These are phyloP conservation scores for Drosophila fuyamai DNA, from an alignment of 1,140 invertebrate species.

Conservation along the genomic window DNA sequence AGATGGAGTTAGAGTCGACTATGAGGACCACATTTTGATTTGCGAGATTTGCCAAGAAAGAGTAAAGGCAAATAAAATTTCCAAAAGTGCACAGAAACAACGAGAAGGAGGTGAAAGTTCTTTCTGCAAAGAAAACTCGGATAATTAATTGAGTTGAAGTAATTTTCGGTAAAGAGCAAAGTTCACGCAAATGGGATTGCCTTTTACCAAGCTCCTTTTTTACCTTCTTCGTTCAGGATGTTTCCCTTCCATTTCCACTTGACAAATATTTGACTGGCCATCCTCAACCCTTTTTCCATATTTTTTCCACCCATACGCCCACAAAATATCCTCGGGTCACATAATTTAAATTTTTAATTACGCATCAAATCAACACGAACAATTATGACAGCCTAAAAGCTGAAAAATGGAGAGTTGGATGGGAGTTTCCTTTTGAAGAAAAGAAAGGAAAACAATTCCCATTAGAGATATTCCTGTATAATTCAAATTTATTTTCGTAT, in stretches of 20 bases:
- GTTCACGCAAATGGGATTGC: constrained; percentile 45
- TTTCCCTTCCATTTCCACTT: constrained; percentile 36
- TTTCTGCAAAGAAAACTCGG: constrained; percentile 22
- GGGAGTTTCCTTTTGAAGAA: not conserved
- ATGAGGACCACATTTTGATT: constrained; percentile 37
- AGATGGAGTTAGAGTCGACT: not conserved
- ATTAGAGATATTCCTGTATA: not conserved
- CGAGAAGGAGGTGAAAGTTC: not conserved
- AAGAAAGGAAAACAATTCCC: constrained; percentile 1
- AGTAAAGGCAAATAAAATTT: constrained; percentile 60
- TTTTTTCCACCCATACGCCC: constrained; percentile 31
- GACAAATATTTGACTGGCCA: constrained; percentile 65
- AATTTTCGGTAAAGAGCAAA: constrained; percentile 50
- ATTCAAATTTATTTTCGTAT: too few relatives aligned
- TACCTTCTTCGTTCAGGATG: constrained; percentile 20
- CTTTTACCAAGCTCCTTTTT: constrained; percentile 35
- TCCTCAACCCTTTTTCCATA: not conserved
- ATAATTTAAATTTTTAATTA: constrained; percentile 82
- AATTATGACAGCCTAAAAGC: constrained; percentile 63
- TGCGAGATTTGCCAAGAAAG: constrained; percentile 64
- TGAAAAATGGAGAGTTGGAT: constrained; percentile 13
- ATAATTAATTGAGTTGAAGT: constrained; percentile 81
- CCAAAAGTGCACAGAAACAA: not conserved
- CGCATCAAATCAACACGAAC: constrained; percentile 68
- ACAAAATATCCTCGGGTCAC: constrained; percentile 47